These are phyloP conservation scores for Hydropsyche tenuis DNA, from an alignment of 1,140 invertebrate species.

Conservation along the genomic window DNA sequence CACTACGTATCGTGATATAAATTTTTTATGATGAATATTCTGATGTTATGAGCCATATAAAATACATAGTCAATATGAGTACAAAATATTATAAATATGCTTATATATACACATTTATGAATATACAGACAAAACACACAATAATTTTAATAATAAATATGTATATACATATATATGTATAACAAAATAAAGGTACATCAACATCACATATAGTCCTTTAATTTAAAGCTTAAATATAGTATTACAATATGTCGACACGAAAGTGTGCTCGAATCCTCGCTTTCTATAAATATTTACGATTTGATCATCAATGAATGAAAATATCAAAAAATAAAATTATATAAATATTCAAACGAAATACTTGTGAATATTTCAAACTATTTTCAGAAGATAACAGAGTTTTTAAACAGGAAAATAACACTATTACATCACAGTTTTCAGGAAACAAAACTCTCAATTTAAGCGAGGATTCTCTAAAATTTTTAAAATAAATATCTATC, in stretches of 20 bases:
- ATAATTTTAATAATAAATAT: slow-evolving; percentile 6
- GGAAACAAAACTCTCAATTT: neutral
- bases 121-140: slow-evolving; percentile 8
- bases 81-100: slow-evolving; percentile 17
- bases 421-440: neutral
- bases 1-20: too few species aligned
- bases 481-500: neutral
- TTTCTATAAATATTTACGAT: too few species aligned
- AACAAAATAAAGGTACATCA: slow-evolving; percentile 47
- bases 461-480: neutral
- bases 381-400: too few species aligned
- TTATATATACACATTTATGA: slow-evolving; percentile 20
- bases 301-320: too few species aligned
- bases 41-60: too few species aligned
- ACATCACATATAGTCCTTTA: slow-evolving; percentile 47
- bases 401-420: too few species aligned
- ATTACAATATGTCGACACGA: neutral
- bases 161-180: slow-evolving; percentile 12
- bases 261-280: neutral
- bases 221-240: slow-evolving; percentile 39
- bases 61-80: slow-evolving; percentile 18
- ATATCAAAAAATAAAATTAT: too few species aligned
- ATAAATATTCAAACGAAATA: too few species aligned
- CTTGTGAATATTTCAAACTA: too few species aligned
- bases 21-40: too few species aligned